Evolutionary conservation across 1,140 invertebrate genomes (phyloP).

Genomic region (Teleogryllus occipitalis): DNA sequence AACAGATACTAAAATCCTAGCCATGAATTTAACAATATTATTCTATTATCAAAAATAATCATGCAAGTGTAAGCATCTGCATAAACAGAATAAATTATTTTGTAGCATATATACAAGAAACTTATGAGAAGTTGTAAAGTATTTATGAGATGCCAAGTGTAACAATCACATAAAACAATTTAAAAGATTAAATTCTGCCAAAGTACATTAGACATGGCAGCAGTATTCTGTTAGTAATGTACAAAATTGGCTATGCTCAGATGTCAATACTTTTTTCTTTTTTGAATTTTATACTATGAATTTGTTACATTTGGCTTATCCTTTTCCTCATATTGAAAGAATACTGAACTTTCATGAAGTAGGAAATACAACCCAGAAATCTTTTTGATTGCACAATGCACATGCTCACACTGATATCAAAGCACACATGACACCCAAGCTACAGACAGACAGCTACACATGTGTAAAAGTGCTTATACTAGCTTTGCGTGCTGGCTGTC

Average conservation of each 20-base stretch:
- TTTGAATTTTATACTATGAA: not conserved
- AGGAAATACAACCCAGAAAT: no score
- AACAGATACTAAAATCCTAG: no score
- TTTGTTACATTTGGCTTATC: not conserved
- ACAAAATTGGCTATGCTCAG: no score
- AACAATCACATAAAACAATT: not conserved
- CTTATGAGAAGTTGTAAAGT: not conserved
- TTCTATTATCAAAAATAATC: no score
- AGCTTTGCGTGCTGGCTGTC: conserved; percentile 3
- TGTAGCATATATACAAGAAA: not conserved
- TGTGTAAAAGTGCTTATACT: not conserved
- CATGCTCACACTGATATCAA: not conserved
- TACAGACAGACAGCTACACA: conserved; percentile 1
- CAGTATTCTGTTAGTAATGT: no score
- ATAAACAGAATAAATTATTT: not conserved
- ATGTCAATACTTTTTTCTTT: not conserved
- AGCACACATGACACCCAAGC: not conserved
- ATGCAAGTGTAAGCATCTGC: not conserved
- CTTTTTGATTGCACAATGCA: not conserved
- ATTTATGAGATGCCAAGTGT: not conserved
- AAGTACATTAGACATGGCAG: not conserved
- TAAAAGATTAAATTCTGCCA: not conserved
- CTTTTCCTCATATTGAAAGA: not conserved
- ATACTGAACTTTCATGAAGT: no score
- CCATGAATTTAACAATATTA: no score